A percentile compares a stretch with the other conserved stretches of the same genome.
These are phyloP conservation scores for Trichechus manatus DNA, from an alignment of 2,113 vertebrate species.

Conservation along the genomic window DNA sequence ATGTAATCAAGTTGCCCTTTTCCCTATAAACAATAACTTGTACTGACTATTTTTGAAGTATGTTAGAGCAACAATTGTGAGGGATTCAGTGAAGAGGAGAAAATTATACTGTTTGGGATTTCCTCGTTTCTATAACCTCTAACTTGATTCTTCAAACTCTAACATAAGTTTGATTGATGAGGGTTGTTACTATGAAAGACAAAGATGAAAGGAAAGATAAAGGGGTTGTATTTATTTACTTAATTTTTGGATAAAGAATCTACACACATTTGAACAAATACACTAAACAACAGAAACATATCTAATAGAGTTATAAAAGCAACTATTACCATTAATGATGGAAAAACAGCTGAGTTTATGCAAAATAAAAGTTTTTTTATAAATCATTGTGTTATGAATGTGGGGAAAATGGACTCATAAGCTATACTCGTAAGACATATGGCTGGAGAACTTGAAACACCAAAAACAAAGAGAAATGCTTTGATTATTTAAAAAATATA, in stretches of 20 bases:
- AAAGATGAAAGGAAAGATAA: constrained; percentile 92
- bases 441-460: constrained; percentile 93
- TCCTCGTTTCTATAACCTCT: not conserved
- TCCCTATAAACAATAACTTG: not conserved
- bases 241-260: constrained; percentile 94
- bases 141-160: not conserved
- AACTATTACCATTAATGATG: constrained; percentile 94
- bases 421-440: constrained; percentile 95
- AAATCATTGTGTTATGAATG: constrained; percentile 94
- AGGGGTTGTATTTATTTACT: constrained; percentile 94
- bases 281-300: constrained; percentile 93
- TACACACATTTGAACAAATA: constrained; percentile 91
- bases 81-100: not conserved
- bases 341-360: constrained; percentile 94
- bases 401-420: constrained; percentile 92
- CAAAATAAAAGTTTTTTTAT: constrained; percentile 93
- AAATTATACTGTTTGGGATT: not conserved
- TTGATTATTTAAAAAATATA: not conserved
- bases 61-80: not conserved
- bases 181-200: constrained; percentile 94
- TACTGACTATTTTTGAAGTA: not conserved
- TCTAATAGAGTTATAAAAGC: constrained; percentile 95
- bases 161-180: constrained; percentile 69
- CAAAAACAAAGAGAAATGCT: constrained; percentile 94
- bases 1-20: not conserved